A percentile compares a stretch with the other conserved stretches of the same genome.
phyloP scores from a whole-genome alignment of 2,797 vertebrate species.

The Epinephelus malabaricus region DNA sequence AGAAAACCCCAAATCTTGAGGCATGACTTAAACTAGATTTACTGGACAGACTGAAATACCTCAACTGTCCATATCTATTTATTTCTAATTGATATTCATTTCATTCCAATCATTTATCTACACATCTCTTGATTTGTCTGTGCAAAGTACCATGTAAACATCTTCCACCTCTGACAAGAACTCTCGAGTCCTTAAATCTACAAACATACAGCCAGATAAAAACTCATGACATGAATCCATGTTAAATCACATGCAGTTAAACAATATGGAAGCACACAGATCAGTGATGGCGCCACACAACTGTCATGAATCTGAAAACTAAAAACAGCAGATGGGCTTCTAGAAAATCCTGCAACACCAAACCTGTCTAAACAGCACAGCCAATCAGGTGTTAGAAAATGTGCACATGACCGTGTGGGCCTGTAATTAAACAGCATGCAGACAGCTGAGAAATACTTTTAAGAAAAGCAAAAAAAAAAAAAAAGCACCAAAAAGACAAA shows the following conservation, averaged over 20 bases:
- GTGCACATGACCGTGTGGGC: slow-evolving; percentile 8
- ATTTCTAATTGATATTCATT: neutral
- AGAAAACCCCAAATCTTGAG: neutral
- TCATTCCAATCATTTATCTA: neutral
- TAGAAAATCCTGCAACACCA: slow-evolving; percentile 31
- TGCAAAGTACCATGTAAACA: neutral
- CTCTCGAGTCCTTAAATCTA: neutral
- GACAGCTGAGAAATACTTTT: slow-evolving; percentile 24
- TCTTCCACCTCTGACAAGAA: neutral
- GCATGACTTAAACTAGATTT: neutral
- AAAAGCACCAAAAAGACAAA: slow-evolving; percentile 13
- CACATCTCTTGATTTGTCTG: neutral
- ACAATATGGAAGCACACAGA: slow-evolving; percentile 42
- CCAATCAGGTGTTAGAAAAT: slow-evolving; percentile 46
- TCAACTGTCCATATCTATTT: neutral
- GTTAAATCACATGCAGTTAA: slow-evolving; percentile 48
- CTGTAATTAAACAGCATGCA: slow-evolving; percentile 59
- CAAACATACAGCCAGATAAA: slow-evolving; percentile 5
- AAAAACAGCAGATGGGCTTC: neutral
- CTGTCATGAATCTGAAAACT: slow-evolving; percentile 29
- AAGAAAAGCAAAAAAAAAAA: slow-evolving; percentile 13
- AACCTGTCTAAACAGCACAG: slow-evolving; percentile 32
- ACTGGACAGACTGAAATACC: neutral
- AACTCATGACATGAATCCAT: neutral
- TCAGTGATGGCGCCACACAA: slow-evolving; percentile 36